Percentiles rank a stretch among this genome's conserved stretches.
phyloP scores from a whole-genome alignment of 2,113 vertebrate genomes.

The Prolemur simus region DNA sequence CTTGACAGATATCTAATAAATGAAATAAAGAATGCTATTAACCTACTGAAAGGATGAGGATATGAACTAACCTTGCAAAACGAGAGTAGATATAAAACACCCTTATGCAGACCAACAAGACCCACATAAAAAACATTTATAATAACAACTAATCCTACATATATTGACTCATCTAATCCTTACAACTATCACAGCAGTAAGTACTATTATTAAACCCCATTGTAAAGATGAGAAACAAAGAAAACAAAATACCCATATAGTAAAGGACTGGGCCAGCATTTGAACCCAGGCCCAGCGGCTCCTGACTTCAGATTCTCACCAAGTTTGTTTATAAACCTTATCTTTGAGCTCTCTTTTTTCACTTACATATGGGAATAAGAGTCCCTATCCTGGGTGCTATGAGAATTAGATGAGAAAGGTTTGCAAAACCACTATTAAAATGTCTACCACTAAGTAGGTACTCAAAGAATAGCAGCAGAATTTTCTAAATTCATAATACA shows the following conservation, averaged over 20 bases:
- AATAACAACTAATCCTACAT: not conserved
- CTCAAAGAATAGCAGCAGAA: not conserved
- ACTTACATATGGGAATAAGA: not conserved
- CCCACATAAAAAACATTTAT: not conserved
- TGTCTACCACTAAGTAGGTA: not conserved
- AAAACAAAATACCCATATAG: not conserved
- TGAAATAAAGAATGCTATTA: constrained; percentile 11
- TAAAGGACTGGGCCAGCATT: not conserved
- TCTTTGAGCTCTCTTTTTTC: not conserved
- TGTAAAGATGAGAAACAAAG: not conserved
- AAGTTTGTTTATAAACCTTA: not conserved
- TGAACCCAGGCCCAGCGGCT: not conserved
- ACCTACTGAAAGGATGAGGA: not conserved
- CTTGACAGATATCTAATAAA: constrained; percentile 11
- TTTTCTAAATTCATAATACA: not conserved
- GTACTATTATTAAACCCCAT: not conserved
- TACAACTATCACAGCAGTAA: not conserved
- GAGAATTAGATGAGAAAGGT: not conserved
- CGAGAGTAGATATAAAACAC: not conserved
- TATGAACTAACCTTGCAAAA: not conserved
- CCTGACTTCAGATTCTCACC: not conserved
- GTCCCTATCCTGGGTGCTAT: not conserved
- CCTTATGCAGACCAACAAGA: not conserved
- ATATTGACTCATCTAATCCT: not conserved
- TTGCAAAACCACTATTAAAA: not conserved